phyloP scores from a whole-genome alignment of 2,113 vertebrate genomes.

The Trematocara variabile region DNA sequence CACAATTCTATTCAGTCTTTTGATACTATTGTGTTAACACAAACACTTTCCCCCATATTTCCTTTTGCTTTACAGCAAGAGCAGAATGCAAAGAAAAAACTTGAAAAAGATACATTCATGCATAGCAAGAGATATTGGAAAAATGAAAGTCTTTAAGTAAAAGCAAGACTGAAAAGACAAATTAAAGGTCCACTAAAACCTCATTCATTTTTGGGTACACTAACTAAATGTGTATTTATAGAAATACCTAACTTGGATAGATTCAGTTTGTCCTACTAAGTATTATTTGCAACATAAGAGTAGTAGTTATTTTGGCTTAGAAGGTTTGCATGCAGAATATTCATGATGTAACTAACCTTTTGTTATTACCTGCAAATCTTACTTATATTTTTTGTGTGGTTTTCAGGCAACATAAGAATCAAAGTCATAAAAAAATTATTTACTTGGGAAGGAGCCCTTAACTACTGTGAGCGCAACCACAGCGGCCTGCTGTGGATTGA shows the following conservation, averaged over 20 bases:
- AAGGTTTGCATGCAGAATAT: not conserved
- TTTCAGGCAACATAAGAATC: constrained; percentile 35
- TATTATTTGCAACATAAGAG: not conserved
- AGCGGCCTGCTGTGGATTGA: constrained; percentile 18
- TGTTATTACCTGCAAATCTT: not conserved
- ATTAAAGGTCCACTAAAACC: not conserved
- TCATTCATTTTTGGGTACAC: not conserved
- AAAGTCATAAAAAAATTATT: rapidly evolving
- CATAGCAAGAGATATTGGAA: not conserved
- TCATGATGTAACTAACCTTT: not conserved
- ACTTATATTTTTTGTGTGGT: not conserved
- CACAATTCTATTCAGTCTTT: not conserved
- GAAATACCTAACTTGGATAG: not conserved
- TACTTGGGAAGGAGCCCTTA: constrained; percentile 13
- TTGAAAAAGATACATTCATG: not conserved
- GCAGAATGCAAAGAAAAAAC: not conserved
- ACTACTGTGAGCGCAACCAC: not conserved
- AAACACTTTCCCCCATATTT: not conserved
- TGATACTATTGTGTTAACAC: not conserved
- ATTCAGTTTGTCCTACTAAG: not conserved
- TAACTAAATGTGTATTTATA: not conserved
- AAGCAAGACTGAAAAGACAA: not conserved
- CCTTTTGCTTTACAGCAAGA: not conserved
- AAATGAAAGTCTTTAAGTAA: not conserved
- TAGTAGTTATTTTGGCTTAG: not conserved